Evolutionary conservation across 2,113 vertebrate genomes (phyloP).

Genomic region (Eubucco bourcierii): DNA sequence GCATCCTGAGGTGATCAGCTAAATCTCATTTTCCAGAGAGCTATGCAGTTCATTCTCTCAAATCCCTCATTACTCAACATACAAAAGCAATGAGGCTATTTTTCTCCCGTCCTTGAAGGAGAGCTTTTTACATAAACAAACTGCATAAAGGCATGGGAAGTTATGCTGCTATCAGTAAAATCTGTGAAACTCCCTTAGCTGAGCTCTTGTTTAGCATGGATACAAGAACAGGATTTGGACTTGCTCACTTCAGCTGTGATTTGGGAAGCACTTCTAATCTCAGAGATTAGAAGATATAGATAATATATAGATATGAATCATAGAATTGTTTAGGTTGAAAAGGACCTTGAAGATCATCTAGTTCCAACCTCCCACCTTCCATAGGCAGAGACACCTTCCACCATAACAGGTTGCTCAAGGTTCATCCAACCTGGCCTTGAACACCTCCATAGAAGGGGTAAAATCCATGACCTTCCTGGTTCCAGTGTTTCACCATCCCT

Average conservation of each 20-base stretch:
- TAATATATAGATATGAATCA: too few relatives aligned
- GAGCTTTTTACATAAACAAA: constrained; percentile 46
- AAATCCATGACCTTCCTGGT: too few relatives aligned
- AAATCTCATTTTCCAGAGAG: constrained; percentile 26
- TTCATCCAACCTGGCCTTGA: too few relatives aligned
- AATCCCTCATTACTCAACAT: not conserved
- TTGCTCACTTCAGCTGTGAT: not conserved
- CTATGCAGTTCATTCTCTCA: not conserved
- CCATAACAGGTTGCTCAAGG: too few relatives aligned
- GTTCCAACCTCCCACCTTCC: too few relatives aligned
- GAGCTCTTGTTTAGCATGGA: not conserved
- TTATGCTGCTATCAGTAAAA: not conserved
- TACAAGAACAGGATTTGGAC: not conserved
- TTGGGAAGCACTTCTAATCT: not conserved
- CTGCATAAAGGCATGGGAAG: not conserved
- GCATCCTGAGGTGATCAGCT: constrained; percentile 2
- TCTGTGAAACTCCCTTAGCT: not conserved
- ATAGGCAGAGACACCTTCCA: too few relatives aligned
- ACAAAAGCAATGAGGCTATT: not conserved
- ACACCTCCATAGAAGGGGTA: too few relatives aligned
- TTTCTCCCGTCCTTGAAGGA: not conserved
- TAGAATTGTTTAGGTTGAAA: too few relatives aligned
- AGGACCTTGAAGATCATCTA: too few relatives aligned
- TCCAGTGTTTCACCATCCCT: too few relatives aligned
- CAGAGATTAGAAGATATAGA: too few relatives aligned